Conservation (phyloP, 1,140 invertebrate species). For the Cepaea nemoralis region DNA sequence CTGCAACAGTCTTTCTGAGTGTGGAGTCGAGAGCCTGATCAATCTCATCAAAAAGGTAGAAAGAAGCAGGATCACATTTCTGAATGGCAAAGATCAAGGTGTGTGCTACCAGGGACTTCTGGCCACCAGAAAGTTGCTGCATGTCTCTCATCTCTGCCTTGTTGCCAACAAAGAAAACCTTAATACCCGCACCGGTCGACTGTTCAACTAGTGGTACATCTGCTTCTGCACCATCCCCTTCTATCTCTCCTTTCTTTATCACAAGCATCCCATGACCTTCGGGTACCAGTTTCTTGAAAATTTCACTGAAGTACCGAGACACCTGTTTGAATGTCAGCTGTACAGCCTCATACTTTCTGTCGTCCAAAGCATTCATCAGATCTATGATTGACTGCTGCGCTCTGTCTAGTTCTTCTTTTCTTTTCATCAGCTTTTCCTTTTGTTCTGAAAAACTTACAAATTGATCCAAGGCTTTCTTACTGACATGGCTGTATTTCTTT, state of each 20-base stretch:
- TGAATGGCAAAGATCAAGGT: constrained; percentile 99
- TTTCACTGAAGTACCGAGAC: constrained; percentile 97
- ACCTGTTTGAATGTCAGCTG: constrained; percentile 99
- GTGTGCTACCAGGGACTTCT: constrained; percentile 98
- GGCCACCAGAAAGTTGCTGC: constrained; percentile 98
- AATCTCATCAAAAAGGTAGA: constrained; percentile 99
- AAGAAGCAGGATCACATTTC: constrained; percentile 99
- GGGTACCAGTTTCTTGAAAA: constrained; percentile 97
- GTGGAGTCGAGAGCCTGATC: constrained; percentile 89
- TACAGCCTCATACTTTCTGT: constrained; percentile 95
- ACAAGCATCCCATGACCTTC: constrained; percentile 92
- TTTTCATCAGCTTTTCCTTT: constrained; percentile 93
- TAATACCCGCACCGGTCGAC: constrained; percentile 76
- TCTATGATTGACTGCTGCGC: constrained; percentile 91
- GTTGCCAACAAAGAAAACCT: constrained; percentile 72
- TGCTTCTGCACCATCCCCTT: constrained; percentile 60
- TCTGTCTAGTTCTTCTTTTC: constrained; percentile 95
- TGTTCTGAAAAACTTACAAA: constrained; percentile 99
- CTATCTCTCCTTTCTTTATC: constrained; percentile 79
- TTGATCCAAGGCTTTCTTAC: constrained; percentile 99
- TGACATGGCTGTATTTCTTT: constrained; percentile 99
- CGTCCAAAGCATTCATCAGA: constrained; percentile 93
- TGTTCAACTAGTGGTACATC: constrained; percentile 73
- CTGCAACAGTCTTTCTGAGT: constrained; percentile 95
- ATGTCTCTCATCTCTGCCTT: constrained; percentile 96